Evolutionary conservation across 2,888 invertebrate genomes (phyloP), one percentile per base, ranked within the genome.

Genomic region (Ichneumon xanthorius): DNA sequence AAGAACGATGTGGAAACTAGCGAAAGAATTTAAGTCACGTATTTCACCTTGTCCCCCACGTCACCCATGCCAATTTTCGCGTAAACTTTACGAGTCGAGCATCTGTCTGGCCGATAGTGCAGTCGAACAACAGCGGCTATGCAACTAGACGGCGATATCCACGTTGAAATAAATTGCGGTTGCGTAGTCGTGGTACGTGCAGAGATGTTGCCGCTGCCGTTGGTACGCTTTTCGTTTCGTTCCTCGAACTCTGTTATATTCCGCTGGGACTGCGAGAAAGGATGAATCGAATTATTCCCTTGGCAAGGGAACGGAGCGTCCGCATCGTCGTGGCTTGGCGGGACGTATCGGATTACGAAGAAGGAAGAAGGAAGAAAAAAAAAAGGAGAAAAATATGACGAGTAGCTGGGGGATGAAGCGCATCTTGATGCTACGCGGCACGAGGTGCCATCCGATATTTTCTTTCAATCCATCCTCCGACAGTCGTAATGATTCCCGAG

Each of bases 401-500:
- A 58, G 58, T 5, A 11, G 22, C 26, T 22, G 4, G 22, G 30
- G 19, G 30, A 67, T 9, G 58, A 30, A 55, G 67, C 48, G 63
- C 53, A 61, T 61, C 45, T 61, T 48, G 73, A 45, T 61, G 73
- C 58, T 73, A 45, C 40, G 50, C 50, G 50, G 68, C 81, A 63
- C 53, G 53, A 85, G 81, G 65, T 78, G 85, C 81, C 73, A 85
- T 82, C 70, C 65, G 81, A 85, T 85, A 85, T 81, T 78, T 81
- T 81, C 58, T 53, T 68, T 70, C 73, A 63, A 78, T 81, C 61
- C 63, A 65, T 73, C 61, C 40, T 77, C 75, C 72, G 58, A 26
- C 76, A 61, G 50, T 70, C 50, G 50, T 72, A 72, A 84, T 76
- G 71, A 80, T 71, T 65, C 63, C 55, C 63, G 65, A 53, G 61